Conservation (phyloP, 2,888 invertebrate genomes). For the Spodoptera picta region DNA sequence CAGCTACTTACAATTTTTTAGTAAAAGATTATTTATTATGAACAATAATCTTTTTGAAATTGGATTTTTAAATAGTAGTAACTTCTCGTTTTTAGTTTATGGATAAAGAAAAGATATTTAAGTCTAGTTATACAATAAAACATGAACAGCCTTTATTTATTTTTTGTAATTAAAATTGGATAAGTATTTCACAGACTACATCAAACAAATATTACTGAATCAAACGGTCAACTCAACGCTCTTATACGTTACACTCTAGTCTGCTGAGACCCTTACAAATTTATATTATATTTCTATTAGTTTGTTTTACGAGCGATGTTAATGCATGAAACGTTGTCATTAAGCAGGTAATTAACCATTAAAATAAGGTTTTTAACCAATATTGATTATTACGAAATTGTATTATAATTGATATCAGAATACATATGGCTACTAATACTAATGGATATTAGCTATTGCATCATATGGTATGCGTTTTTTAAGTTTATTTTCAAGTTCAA, state of each 20-base stretch:
- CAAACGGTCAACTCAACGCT: too few species aligned
- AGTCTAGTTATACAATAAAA: too few species aligned
- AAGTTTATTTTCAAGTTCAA: conserved; percentile 2
- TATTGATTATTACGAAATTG: conserved; percentile 53
- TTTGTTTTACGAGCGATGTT: conserved; percentile 54
- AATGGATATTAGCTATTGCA: conserved; percentile 34
- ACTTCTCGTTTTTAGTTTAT: too few species aligned
- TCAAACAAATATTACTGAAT: too few species aligned
- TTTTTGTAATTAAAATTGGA: too few species aligned
- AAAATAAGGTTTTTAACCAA: conserved; percentile 36
- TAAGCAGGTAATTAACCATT: conserved; percentile 49
- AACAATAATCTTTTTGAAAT: too few species aligned
- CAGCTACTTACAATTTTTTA: too few species aligned
- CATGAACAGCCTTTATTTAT: too few species aligned
- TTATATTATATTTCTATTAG: conserved; percentile 44
- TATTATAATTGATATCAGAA: conserved; percentile 41
- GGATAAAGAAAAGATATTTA: too few species aligned
- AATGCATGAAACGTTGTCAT: conserved; percentile 44
- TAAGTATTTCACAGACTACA: too few species aligned
- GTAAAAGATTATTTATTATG: too few species aligned
- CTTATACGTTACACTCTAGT: conserved; percentile 17
- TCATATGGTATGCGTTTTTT: conserved; percentile 27
- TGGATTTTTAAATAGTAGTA: too few species aligned
- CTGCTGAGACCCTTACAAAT: conserved; percentile 27
- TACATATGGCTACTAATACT: conserved; percentile 27